Evolutionary conservation across 2,888 invertebrate genomes (phyloP), one percentile per base, ranked within the genome.

Genomic region (Heliconius ethilla): DNA sequence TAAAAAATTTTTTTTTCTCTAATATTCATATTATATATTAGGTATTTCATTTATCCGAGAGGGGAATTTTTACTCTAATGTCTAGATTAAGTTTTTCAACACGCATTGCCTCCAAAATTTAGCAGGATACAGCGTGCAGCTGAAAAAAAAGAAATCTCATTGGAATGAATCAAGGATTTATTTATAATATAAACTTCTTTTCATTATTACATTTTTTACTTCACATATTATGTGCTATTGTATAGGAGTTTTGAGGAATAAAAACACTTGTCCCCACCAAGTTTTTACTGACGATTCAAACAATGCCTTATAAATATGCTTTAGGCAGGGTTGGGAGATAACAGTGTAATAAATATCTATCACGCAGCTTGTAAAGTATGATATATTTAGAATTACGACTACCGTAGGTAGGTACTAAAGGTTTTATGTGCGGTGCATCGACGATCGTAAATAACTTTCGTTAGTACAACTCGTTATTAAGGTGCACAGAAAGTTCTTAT

Each of bases 331-430:
- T 62, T 66, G 66, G 10, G 66, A 77, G 72, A 55, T 73, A 77
- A 67, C 72, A 27, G 37, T 18, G 77, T 73, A 77, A 77, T 77
- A 77, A 77, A 77, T 77, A 77, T 77, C 77, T 77, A 77, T 77
- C 77, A 77, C 74, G 77, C 62, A 37, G 77, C 73, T 74, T 25
- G 73, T 73, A 73, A 77, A 77, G 77, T 77, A 77, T 73, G 73
- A 77, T 77, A 77, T 73, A 77, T 73, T 73, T 72, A 74, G 66
- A 63, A 67, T 37, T 72, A 59, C 72, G 33, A 72, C 72, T 70
- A 76, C 67, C 67, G 73, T 63, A 51, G 22, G 73, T 63, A 51
- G 22, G 51, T 18, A 66, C 77, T 73, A 77, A 77, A 73, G 76
- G 66, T 72, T 72, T 70, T 72, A 77, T 77, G 65, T 66, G 62